Percentiles rank a stretch among this genome's conserved stretches.
Conservation (phyloP, 2,113 vertebrate species). For the Psophia crepitans region DNA sequence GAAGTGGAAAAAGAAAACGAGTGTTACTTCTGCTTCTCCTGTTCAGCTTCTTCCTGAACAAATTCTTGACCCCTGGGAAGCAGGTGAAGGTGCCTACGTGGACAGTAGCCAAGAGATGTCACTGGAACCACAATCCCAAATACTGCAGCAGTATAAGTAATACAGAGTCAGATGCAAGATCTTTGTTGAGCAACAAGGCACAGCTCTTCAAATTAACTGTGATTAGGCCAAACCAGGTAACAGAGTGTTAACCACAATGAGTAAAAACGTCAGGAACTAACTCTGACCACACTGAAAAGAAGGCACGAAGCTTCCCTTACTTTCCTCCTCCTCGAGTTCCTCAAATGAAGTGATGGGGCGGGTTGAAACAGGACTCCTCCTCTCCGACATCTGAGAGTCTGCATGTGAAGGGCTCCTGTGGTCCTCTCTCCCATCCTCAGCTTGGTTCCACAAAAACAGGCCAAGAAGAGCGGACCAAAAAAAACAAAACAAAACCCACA, state of each 20-base stretch:
- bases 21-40: not conserved
- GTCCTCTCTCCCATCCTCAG: constrained; percentile 75
- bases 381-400: constrained; percentile 62
- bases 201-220: not conserved
- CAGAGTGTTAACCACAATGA: not conserved
- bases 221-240: not conserved
- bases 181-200: not conserved
- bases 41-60: not conserved
- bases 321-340: constrained; percentile 86
- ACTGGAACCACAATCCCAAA: not conserved
- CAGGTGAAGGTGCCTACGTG: not conserved
- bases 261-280: not conserved
- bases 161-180: not conserved
- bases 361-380: not conserved
- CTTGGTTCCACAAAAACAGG: constrained; percentile 53
- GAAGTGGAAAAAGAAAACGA: not conserved
- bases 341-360: constrained; percentile 67
- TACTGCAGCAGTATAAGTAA: not conserved
- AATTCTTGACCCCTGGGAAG: not conserved
- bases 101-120: not conserved
- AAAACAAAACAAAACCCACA: not conserved
- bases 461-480: not conserved
- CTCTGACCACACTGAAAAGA: not conserved
- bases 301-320: constrained; percentile 74
- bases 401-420: constrained; percentile 44